Evolutionary conservation across 1,140 invertebrate species (phyloP).

Genomic region (Drosophila ogumai): DNA sequence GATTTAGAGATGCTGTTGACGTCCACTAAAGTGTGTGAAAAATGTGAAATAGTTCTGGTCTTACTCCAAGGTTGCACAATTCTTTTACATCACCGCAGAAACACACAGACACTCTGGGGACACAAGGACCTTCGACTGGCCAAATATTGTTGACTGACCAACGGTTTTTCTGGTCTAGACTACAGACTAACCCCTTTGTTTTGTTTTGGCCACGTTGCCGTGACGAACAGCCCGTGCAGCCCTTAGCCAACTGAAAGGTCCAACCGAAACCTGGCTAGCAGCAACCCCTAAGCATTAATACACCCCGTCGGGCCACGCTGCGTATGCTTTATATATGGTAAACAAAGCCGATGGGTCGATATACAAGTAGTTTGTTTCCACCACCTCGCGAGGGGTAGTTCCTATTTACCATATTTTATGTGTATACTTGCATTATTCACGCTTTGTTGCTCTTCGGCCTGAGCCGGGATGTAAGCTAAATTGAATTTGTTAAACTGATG

Average conservation of each 20-base stretch:
- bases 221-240: slow-evolving; percentile 51
- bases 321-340: slow-evolving; percentile 65
- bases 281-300: slow-evolving; percentile 64
- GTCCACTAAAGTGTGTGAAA: neutral
- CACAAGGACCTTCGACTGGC: slow-evolving; percentile 61
- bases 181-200: slow-evolving; percentile 23
- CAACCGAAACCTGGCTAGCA: neutral
- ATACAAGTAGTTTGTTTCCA: slow-evolving; percentile 30
- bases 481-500: slow-evolving; percentile 66
- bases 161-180: neutral
- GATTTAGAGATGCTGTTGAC: slow-evolving; percentile 27
- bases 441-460: slow-evolving; percentile 36
- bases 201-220: slow-evolving; percentile 55
- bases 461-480: slow-evolving; percentile 28
- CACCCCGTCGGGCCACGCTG: slow-evolving; percentile 53
- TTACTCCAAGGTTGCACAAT: slow-evolving; percentile 22
- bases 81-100: slow-evolving; percentile 40
- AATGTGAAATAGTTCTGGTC: slow-evolving; percentile 30
- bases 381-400: slow-evolving; percentile 26
- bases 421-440: slow-evolving; percentile 24
- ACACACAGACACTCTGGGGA: neutral
- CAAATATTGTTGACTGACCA: slow-evolving; percentile 36
- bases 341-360: slow-evolving; percentile 67
- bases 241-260: slow-evolving; percentile 53
- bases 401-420: slow-evolving; percentile 12